Evolutionary conservation across 2,797 vertebrate species (phyloP), one percentile per base, ranked within the genome.

Genomic region (Anisognathus igniventris): DNA sequence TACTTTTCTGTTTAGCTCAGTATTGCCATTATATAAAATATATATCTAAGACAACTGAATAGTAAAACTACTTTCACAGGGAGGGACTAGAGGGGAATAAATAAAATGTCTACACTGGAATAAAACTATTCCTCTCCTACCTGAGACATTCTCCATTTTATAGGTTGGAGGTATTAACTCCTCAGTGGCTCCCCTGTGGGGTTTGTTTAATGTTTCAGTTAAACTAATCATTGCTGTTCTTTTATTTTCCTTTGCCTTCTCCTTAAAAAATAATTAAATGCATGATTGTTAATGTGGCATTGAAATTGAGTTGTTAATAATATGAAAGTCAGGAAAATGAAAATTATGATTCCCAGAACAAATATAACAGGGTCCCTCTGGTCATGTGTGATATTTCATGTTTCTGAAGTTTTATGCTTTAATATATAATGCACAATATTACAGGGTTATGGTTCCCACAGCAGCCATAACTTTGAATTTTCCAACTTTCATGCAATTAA

Each of bases 221-320:
- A 93, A 90, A 91, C 60, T 84, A 95, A 86, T 96, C 31, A 70
- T 66, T 94, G 30, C 48, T 70, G 24, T 86, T 88, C 66, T 84
- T 88, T 84, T 66, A 58, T 84, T 96, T 94, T 90, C 31, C 60
- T 93, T 95, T 84, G 23, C 71, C 39, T 86, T 94, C 60, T 88
- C 60, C 50, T 93, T 90, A 67, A 94, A 88, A 80, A 92, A 67
- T 33, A 94, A 95, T 94, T 94, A 94, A 95, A 92, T 81, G 40
- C 30, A 15, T 78, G 88, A 88, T 88, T 84, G 62, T 94, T 92
- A 94, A 85, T 80, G 42, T 71, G 68, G 54, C 72, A 62, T 48
- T 77, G 91, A 93, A 95, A 96, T 82, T 68, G 64, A 89, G 78
- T 77, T 95, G 65, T 92, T 95, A 91, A 93, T 96, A 71, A 82